Percentiles rank a stretch among this genome's conserved stretches.
These are phyloP conservation scores for Lindbergichthys nudifrons DNA, from an alignment of 2,797 vertebrate genomes.

Conservation along the genomic window DNA sequence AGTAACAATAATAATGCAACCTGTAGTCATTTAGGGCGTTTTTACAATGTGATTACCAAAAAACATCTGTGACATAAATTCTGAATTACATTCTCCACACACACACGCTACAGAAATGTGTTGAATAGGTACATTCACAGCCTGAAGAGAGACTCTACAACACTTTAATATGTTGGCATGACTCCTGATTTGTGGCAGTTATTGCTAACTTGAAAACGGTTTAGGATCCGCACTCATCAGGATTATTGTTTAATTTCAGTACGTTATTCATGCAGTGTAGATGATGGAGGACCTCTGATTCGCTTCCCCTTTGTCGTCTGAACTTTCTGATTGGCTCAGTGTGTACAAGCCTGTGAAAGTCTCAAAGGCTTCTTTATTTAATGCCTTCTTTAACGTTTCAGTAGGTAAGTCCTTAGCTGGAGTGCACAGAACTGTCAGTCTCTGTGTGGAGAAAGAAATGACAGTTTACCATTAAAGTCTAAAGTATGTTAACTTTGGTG, in stretches of 20 bases:
- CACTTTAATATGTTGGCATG: not conserved
- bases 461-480: constrained; percentile 3
- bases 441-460: constrained; percentile 64
- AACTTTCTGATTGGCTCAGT: constrained; percentile 50
- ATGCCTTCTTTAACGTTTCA: constrained; percentile 37
- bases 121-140: not conserved
- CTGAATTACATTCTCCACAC: not conserved
- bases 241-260: not conserved
- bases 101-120: not conserved
- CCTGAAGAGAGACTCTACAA: not conserved
- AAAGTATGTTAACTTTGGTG: not conserved
- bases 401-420: constrained; percentile 73
- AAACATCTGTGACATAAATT: not conserved
- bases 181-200: not conserved
- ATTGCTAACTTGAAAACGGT: not conserved
- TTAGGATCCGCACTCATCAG: not conserved
- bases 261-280: constrained; percentile 22
- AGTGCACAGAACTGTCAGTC: constrained; percentile 76
- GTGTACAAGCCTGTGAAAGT: constrained; percentile 78
- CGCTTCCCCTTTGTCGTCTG: not conserved
- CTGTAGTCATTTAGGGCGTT: not conserved
- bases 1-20: not conserved
- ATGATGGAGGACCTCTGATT: constrained; percentile 7
- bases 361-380: constrained; percentile 73
- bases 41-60: not conserved